A percentile compares a stretch with the other conserved stretches of the same genome.
phyloP scores from a whole-genome alignment of 2,888 invertebrate genomes.

The Allolobophora icterica region DNA sequence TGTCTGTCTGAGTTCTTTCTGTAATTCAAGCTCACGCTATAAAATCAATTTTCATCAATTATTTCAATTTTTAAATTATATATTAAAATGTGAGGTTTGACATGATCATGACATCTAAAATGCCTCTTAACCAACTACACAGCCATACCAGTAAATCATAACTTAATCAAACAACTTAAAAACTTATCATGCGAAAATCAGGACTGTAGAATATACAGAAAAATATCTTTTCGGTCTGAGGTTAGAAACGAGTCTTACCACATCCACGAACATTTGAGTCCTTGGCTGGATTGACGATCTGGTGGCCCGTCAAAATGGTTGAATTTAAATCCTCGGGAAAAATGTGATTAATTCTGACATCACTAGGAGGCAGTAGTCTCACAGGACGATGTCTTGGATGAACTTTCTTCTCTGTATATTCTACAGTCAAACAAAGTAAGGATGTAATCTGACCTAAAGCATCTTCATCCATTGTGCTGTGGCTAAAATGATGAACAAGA shows the following conservation, averaged over 20 bases:
- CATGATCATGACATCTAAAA: not conserved
- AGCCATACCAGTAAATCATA: not conserved
- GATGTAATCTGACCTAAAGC: not conserved
- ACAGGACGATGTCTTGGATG: slow-evolving; percentile 7
- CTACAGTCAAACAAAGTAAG: not conserved
- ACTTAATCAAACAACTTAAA: too few relatives aligned
- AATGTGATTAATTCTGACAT: slow-evolving; percentile 15
- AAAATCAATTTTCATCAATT: too few relatives aligned
- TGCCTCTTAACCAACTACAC: not conserved
- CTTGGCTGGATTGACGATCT: not conserved
- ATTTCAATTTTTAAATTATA: too few relatives aligned
- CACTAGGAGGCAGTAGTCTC: not conserved
- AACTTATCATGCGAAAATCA: not conserved
- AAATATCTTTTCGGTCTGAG: not conserved
- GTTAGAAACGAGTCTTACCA: not conserved
- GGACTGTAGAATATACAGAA: not conserved
- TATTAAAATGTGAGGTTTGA: too few relatives aligned
- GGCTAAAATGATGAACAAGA: not conserved
- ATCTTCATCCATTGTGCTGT: not conserved
- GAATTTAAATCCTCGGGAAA: slow-evolving; percentile 3
- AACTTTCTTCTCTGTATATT: slow-evolving; percentile 5
- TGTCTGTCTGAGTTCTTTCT: too few relatives aligned
- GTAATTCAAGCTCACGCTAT: too few relatives aligned
- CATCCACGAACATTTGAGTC: not conserved
- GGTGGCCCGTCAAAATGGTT: not conserved